Percentiles rank a stretch among this genome's conserved stretches.
Conservation (phyloP, 2,797 vertebrate genomes). For the Typhlichthys subterraneus region DNA sequence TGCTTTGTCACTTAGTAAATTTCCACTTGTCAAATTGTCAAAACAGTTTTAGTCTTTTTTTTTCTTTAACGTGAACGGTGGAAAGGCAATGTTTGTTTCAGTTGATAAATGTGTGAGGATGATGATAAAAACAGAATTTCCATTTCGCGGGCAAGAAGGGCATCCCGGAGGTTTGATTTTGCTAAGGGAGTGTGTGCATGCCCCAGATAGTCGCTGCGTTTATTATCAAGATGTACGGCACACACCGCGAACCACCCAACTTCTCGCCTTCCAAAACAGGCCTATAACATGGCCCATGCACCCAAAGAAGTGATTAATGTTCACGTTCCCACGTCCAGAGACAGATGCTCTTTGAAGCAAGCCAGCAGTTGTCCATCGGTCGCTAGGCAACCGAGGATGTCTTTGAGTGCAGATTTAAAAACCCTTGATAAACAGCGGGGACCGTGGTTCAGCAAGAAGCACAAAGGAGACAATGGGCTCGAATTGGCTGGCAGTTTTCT, state of each 20-base stretch:
- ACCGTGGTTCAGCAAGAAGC: not conserved
- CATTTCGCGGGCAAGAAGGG: conserved; percentile 7
- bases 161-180: conserved; percentile 40
- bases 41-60: not conserved
- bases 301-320: conserved; percentile 33
- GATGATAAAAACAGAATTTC: conserved; percentile 32
- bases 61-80: conserved; percentile 19
- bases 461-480: not conserved
- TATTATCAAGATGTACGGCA: conserved; percentile 43
- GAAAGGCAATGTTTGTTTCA: conserved; percentile 33
- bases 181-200: conserved; percentile 50
- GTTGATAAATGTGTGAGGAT: conserved; percentile 49
- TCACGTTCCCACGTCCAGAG: conserved; percentile 25
- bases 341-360: not conserved
- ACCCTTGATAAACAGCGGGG: conserved; percentile 11
- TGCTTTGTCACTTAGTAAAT: conserved; percentile 41
- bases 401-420: conserved; percentile 19
- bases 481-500: not conserved
- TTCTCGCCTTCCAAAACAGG: too few species aligned
- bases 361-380: conserved; percentile 25
- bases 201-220: conserved; percentile 54
- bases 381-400: conserved; percentile 30
- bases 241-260: conserved; percentile 36
- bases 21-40: conserved; percentile 19
- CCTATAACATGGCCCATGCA: too few species aligned